These are phyloP conservation scores for Drosophila borealis DNA, from an alignment of 2,888 invertebrate species.

Conservation along the genomic window DNA sequence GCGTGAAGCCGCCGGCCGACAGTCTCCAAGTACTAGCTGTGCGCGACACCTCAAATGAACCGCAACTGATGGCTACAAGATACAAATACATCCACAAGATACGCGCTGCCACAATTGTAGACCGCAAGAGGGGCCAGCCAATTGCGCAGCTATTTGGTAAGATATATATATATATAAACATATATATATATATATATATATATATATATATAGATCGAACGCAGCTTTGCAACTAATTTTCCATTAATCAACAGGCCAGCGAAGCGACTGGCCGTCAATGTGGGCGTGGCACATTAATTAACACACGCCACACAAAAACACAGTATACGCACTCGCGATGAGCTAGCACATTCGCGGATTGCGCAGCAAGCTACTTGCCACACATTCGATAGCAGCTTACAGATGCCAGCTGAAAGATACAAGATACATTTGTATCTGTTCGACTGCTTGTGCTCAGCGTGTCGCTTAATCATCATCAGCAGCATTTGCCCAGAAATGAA, in stretches of 20 bases:
- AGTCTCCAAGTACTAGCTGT: conserved; percentile 8
- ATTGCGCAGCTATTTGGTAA: conserved; percentile 3
- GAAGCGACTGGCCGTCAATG: conserved; percentile 9
- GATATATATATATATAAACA: too few species aligned
- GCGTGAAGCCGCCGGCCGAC: conserved; percentile 16
- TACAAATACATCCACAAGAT: conserved; percentile 8
- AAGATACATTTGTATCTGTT: conserved; percentile 52
- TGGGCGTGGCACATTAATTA: conserved; percentile 69
- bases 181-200: too few species aligned
- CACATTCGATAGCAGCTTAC: conserved; percentile 22
- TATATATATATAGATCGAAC: conserved; percentile 36
- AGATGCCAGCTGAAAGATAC: conserved; percentile 12
- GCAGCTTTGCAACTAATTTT: conserved; percentile 49
- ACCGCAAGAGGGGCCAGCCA: conserved; percentile 41
- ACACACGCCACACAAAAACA: conserved; percentile 31
- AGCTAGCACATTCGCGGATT: conserved; percentile 61
- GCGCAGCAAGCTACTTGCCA: conserved; percentile 27
- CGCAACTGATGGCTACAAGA: conserved; percentile 32
- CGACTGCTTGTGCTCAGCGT: conserved; percentile 30
- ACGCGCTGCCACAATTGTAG: conserved; percentile 12
- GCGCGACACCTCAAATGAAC: conserved; percentile 63
- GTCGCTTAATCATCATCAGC: conserved; percentile 46
- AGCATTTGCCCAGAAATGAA: conserved; percentile 60
- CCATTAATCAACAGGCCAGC: conserved; percentile 54
- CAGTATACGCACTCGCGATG: conserved; percentile 38